Conservation (phyloP, 2,113 vertebrate species). For the Malurus elegans region DNA sequence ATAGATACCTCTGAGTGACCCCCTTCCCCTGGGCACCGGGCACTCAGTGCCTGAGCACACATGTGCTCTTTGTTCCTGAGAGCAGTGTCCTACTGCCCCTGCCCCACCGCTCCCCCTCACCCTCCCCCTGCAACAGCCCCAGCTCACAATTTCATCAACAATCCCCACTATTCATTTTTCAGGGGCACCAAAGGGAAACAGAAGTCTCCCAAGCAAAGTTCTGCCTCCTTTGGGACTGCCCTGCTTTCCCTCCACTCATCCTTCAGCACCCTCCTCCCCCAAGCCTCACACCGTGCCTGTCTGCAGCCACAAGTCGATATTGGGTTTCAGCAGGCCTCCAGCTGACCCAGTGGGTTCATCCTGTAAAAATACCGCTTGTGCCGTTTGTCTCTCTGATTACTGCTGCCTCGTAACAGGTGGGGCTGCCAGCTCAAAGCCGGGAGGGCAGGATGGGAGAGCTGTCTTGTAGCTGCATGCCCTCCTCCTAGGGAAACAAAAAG, state of each 20-base stretch:
- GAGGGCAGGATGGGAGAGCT: not conserved
- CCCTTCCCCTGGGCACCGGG: not conserved
- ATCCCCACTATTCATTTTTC: slow-evolving; percentile 1
- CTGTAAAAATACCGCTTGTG: slow-evolving; percentile 48
- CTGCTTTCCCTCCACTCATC: not conserved
- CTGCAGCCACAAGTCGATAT: not conserved
- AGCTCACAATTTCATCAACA: not conserved
- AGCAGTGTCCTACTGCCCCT: not conserved
- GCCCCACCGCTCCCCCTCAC: not conserved
- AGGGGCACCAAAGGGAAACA: slow-evolving; percentile 14
- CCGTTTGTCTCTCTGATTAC: slow-evolving; percentile 35
- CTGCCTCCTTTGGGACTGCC: not conserved
- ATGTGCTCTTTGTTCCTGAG: slow-evolving; percentile 7
- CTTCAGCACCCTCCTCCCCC: slow-evolving; percentile 40
- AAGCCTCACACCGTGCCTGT: not conserved
- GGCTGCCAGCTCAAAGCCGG: not conserved
- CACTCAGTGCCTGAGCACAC: not conserved
- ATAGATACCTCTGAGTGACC: not conserved
- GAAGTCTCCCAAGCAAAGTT: not conserved
- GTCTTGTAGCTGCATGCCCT: not conserved
- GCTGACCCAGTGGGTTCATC: slow-evolving; percentile 47
- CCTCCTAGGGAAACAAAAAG: not conserved
- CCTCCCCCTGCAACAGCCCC: not conserved
- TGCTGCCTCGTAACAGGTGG: slow-evolving; percentile 45
- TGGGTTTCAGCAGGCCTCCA: slow-evolving; percentile 55